Percentiles rank a stretch among this genome's conserved stretches.
These are phyloP conservation scores for Callyntrura guangdongensis DNA, from an alignment of 2,888 invertebrate genomes.

Conservation along the genomic window DNA sequence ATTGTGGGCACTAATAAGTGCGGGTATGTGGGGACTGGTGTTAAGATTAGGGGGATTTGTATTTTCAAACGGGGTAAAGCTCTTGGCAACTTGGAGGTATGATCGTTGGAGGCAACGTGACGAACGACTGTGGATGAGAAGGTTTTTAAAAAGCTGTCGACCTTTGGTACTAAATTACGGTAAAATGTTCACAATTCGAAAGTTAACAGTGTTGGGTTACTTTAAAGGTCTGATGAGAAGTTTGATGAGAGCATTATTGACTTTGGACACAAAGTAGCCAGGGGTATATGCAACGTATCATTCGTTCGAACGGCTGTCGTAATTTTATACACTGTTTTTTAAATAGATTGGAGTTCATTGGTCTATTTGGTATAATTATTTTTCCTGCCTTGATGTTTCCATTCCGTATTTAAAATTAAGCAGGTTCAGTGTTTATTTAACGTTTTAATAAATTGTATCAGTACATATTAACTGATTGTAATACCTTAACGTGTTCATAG, in stretches of 20 bases:
- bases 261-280: constrained; percentile 6
- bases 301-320: too few species aligned
- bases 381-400: too few species aligned
- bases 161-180: constrained; percentile 46
- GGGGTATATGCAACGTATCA: too few species aligned
- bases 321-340: too few species aligned
- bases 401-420: too few species aligned
- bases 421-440: too few species aligned
- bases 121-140: constrained; percentile 18
- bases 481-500: too few species aligned
- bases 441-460: too few species aligned
- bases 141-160: constrained; percentile 28
- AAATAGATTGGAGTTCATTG: too few species aligned
- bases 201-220: constrained; percentile 7
- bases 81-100: constrained; percentile 47
- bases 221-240: constrained; percentile 6
- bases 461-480: too few species aligned
- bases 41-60: constrained; percentile 48
- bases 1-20: not conserved
- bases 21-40: constrained; percentile 39
- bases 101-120: not conserved
- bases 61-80: constrained; percentile 15
- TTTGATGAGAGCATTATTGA: constrained; percentile 38
- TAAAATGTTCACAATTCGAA: constrained; percentile 38
- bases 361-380: too few species aligned